phyloP scores from a whole-genome alignment of 1,140 invertebrate species.

The Drosophila prosaltans region DNA sequence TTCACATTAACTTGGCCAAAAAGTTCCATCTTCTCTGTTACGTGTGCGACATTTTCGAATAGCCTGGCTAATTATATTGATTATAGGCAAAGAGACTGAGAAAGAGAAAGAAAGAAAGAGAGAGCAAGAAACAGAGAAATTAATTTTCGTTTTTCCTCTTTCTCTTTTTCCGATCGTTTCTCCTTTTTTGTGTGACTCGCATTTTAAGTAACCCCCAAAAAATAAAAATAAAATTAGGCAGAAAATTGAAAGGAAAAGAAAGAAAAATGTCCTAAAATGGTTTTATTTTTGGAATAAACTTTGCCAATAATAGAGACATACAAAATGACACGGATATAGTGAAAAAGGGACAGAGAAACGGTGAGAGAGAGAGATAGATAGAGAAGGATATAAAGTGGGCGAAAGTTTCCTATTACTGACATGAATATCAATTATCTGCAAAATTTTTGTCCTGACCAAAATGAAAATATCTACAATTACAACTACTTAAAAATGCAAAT shows the following conservation, averaged over 20 bases:
- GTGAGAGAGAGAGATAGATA: neutral
- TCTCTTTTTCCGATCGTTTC: constrained; percentile 7
- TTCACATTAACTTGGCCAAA: constrained; percentile 42
- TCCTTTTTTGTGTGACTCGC: constrained; percentile 49
- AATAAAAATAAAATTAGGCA: neutral
- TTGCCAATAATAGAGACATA: constrained; percentile 2
- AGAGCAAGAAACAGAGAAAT: constrained; percentile 53
- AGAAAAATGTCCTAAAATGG: constrained; percentile 11
- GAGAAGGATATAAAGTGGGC: neutral
- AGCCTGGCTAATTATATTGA: constrained; percentile 78
- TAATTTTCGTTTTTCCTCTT: constrained; percentile 46
- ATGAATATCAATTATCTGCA: constrained; percentile 24
- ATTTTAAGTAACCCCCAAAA: constrained; percentile 56
- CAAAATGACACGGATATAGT: neutral
- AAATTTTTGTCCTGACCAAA: neutral
- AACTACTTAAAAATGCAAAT: neutral
- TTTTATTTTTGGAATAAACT: constrained; percentile 11
- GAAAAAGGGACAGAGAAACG: neutral
- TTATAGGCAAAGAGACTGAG: constrained; percentile 42
- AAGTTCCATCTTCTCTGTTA: constrained; percentile 35
- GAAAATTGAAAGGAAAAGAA: neutral
- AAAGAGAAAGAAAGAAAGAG: constrained; percentile 13
- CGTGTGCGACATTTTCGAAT: constrained; percentile 78
- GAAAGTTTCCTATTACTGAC: constrained; percentile 11
- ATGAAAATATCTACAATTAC: neutral